Evolutionary conservation across 2,113 vertebrate genomes (phyloP), one percentile per base, ranked within the genome.

Genomic region (Scalopus aquaticus): DNA sequence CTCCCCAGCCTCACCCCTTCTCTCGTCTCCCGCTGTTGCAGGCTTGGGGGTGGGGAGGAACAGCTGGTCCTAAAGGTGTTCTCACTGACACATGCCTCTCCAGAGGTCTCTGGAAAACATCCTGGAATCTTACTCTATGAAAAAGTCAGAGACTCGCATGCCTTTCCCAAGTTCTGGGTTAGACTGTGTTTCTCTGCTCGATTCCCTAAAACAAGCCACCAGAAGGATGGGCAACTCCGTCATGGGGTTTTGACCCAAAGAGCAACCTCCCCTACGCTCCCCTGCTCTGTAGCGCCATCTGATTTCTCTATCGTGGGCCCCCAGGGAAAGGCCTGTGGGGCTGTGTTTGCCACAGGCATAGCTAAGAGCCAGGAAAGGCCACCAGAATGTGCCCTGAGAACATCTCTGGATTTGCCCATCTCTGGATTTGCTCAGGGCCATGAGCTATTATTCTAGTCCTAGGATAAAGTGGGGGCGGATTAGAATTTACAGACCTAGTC

Each of bases 401-500:
- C n/a, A n/a, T n/a, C n/a, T n/a, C n/a, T n/a, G n/a, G n/a, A n/a
- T n/a, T n/a, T n/a, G n/a, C n/a, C 46, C 9, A 62, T 5, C 58
- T 37, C 24, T 26, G 69, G 11, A 26, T 54, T 3, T 13, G 74
- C 65, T 49, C 24, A 32, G 70, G 10, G 44, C 73, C 60, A 44
- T 2, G 39, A 60, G 13, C 20, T 4, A 3, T 28, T 26, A 70
- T 28, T 20, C 39, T 9, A 46, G 72, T 54, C 10, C 67, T 60
- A 69, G 56, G 67, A 73, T n/a, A 44, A 74, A 16, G 22, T 20
- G 30, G 32, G 8, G 35, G 20, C 2, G 19, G 51, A 30, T 32
- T 1, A 6, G 44, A 22, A 17, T 9, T 37, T 22, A 28, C 6
- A 62, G 15, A 19, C 6, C n/a, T n/a, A n/a, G 6, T 0, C 42